Conservation (phyloP, 2,888 invertebrate genomes). For the Xestobium rufovillosum region DNA sequence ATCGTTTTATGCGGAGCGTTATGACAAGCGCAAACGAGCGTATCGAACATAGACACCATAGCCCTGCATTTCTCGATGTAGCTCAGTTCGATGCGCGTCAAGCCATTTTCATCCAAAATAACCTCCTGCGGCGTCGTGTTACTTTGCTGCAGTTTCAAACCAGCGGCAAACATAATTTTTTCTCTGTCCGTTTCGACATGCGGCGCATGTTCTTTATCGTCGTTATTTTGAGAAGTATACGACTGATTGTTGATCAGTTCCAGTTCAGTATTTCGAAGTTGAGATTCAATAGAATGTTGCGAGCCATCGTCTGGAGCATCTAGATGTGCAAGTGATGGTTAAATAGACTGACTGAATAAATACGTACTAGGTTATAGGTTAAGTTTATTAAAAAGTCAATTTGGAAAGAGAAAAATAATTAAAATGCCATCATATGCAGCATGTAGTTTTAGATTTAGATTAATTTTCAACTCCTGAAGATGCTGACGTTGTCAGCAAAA, state of each 20-base stretch:
- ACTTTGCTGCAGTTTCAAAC: constrained; percentile 33
- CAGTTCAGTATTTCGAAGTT: constrained; percentile 17
- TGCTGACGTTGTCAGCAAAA: too few relatives aligned
- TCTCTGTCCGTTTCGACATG: constrained; percentile 27
- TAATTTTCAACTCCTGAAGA: too few relatives aligned
- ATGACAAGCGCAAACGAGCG: constrained; percentile 37
- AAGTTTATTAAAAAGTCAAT: too few relatives aligned
- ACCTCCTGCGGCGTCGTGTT: constrained; percentile 25
- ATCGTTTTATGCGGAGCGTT: constrained; percentile 32
- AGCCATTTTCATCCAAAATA: constrained; percentile 27
- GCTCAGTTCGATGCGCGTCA: constrained; percentile 36
- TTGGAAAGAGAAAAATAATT: too few relatives aligned
- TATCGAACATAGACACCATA: constrained; percentile 36
- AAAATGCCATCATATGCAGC: neutral
- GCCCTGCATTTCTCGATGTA: constrained; percentile 39
- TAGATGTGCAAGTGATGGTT: constrained; percentile 8
- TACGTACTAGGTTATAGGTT: too few relatives aligned
- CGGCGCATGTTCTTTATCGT: constrained; percentile 8
- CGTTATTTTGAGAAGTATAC: constrained; percentile 8
- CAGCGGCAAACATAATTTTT: constrained; percentile 39
- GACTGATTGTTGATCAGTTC: constrained; percentile 7
- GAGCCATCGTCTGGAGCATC: constrained; percentile 17
- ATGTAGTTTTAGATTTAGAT: too few relatives aligned
- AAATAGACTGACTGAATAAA: neutral
- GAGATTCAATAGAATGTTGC: constrained; percentile 15